phyloP scores from a whole-genome alignment of 2,113 vertebrate species.

The Ardeotis arabs region DNA sequence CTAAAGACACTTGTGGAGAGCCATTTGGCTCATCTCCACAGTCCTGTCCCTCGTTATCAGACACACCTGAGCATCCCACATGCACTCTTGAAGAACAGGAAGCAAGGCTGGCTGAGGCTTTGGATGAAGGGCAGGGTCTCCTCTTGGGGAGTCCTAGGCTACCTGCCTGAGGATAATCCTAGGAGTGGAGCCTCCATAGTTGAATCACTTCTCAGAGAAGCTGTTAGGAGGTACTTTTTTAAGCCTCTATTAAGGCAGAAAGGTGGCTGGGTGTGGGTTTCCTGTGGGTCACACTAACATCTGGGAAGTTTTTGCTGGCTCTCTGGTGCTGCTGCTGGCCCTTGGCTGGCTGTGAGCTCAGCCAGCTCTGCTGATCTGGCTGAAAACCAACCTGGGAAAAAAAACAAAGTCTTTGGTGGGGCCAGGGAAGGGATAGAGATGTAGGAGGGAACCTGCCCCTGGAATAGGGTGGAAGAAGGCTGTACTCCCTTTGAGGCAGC shows the following conservation, averaged over 20 bases:
- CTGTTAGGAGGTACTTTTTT: not conserved
- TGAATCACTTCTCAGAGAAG: not conserved
- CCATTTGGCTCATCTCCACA: not conserved
- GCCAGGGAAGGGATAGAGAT: rapidly evolving
- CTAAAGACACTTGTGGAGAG: not conserved
- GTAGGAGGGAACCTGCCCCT: not conserved
- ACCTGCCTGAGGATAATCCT: rapidly evolving
- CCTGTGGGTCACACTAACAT: not conserved
- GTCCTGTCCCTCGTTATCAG: not conserved
- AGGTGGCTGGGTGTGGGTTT: not conserved
- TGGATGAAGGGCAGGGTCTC: not conserved
- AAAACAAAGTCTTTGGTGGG: not conserved
- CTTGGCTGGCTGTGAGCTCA: not conserved
- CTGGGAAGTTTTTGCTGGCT: not conserved
- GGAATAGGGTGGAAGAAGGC: not conserved
- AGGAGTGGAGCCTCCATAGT: not conserved
- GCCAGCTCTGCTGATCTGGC: not conserved
- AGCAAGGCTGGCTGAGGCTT: rapidly evolving
- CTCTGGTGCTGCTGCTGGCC: not conserved
- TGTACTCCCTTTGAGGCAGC: not conserved
- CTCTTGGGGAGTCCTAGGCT: rapidly evolving
- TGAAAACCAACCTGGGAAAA: not conserved
- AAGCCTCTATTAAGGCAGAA: not conserved
- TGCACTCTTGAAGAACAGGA: not conserved
- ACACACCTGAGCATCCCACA: not conserved